These are phyloP conservation scores for Microctonus hyperodae DNA, from an alignment of 2,888 invertebrate genomes.

Conservation along the genomic window DNA sequence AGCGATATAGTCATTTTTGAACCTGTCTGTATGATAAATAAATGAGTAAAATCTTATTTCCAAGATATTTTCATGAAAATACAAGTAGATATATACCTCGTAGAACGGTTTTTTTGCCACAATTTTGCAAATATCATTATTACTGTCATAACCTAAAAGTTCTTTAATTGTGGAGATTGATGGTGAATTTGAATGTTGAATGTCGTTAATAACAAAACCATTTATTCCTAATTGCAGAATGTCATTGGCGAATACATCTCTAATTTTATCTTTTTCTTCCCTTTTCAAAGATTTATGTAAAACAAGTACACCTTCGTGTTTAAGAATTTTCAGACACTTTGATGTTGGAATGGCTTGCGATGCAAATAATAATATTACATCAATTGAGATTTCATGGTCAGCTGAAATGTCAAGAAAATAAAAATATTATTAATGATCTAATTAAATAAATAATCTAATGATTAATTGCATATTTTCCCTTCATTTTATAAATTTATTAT, in stretches of 20 bases:
- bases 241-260: slow-evolving; percentile 51
- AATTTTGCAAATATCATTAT: slow-evolving; percentile 46
- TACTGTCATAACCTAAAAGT: slow-evolving; percentile 29
- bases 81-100: slow-evolving; percentile 45
- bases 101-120: slow-evolving; percentile 54
- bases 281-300: slow-evolving; percentile 63
- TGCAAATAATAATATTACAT: slow-evolving; percentile 67
- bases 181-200: slow-evolving; percentile 27
- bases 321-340: slow-evolving; percentile 69
- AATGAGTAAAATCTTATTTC: background rate
- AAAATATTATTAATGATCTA: background rate
- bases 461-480: too few relatives aligned
- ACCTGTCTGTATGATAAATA: slow-evolving; percentile 64
- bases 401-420: slow-evolving; percentile 59
- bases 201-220: slow-evolving; percentile 67
- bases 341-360: slow-evolving; percentile 65
- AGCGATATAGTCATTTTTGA: slow-evolving; percentile 69
- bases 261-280: slow-evolving; percentile 36
- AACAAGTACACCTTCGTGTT: slow-evolving; percentile 70
- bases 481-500: too few relatives aligned
- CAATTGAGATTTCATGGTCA: slow-evolving; percentile 67
- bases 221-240: slow-evolving; percentile 69
- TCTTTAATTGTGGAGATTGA: slow-evolving; percentile 32
- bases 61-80: background rate
- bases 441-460: too few relatives aligned